Conservation (phyloP, 1,140 invertebrate species). For the Neomicropteryx cornuta region DNA sequence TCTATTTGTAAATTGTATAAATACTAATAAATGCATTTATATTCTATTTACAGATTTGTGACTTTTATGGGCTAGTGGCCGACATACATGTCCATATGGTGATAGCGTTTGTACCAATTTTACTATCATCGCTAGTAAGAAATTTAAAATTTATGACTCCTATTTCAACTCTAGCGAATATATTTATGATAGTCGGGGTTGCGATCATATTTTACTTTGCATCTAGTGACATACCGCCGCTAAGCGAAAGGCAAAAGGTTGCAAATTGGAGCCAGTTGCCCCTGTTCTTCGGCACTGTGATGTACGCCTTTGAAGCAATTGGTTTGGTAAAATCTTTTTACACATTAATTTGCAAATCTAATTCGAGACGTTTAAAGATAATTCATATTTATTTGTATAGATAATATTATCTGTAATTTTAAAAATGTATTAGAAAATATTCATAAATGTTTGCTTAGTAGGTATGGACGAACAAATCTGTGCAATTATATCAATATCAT, state of each 20-base stretch:
- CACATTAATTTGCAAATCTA: background rate
- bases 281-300: constrained; percentile 64
- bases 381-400: background rate
- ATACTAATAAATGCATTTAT: constrained; percentile 1
- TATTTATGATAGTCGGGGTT: constrained; percentile 54
- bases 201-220: constrained; percentile 61
- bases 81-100: constrained; percentile 59
- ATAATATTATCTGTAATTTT: background rate
- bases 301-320: constrained; percentile 73
- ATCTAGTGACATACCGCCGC: constrained; percentile 49
- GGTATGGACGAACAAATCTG: too few species aligned
- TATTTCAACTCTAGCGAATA: constrained; percentile 59
- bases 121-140: constrained; percentile 62
- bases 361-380: background rate
- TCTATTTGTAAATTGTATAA: background rate
- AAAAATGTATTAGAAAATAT: too few species aligned
- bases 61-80: constrained; percentile 44
- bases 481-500: too few species aligned
- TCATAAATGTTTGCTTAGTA: too few species aligned
- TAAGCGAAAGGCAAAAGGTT: constrained; percentile 39
- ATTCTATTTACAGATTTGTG: constrained; percentile 44
- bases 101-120: constrained; percentile 56
- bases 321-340: constrained; percentile 47
- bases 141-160: constrained; percentile 66
- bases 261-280: constrained; percentile 48